Evolutionary conservation across 2,888 invertebrate species (phyloP).

Genomic region (Dasysyrphus albostriatus): DNA sequence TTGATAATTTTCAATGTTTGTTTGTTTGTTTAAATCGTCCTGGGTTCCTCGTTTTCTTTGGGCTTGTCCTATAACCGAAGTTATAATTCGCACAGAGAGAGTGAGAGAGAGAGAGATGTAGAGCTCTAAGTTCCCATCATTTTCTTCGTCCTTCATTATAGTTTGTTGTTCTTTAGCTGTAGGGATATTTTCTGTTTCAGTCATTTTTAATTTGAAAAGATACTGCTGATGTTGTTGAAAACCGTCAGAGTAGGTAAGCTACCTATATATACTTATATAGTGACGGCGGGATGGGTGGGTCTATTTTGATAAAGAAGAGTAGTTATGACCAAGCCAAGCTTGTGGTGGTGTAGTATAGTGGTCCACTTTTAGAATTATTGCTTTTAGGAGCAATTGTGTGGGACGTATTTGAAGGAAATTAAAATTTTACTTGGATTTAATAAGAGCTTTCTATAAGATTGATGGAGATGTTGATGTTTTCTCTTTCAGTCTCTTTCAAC

Average conservation of each 20-base stretch:
- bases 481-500: constrained; percentile 23
- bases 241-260: constrained; percentile 2
- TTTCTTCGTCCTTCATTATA: constrained; percentile 4
- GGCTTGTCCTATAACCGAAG: not conserved
- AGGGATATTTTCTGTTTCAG: constrained; percentile 55
- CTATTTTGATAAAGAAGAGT: not conserved
- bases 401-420: constrained; percentile 65
- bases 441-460: constrained; percentile 66
- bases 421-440: constrained; percentile 75
- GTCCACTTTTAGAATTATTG: constrained; percentile 65
- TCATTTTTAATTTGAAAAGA: constrained; percentile 52
- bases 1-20: constrained; percentile 75
- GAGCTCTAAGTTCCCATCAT: not conserved
- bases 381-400: constrained; percentile 38
- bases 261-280: too few relatives aligned
- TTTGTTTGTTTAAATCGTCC: constrained; percentile 67
- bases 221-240: constrained; percentile 34
- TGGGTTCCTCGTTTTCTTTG: not conserved
- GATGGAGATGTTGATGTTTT: constrained; percentile 51
- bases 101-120: not conserved
- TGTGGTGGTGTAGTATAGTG: constrained; percentile 15
- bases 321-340: not conserved
- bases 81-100: not conserved
- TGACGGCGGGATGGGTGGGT: not conserved
- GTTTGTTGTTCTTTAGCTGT: constrained; percentile 49